Conservation (phyloP, 2,888 invertebrate genomes). For the Stenodema calcarata region DNA sequence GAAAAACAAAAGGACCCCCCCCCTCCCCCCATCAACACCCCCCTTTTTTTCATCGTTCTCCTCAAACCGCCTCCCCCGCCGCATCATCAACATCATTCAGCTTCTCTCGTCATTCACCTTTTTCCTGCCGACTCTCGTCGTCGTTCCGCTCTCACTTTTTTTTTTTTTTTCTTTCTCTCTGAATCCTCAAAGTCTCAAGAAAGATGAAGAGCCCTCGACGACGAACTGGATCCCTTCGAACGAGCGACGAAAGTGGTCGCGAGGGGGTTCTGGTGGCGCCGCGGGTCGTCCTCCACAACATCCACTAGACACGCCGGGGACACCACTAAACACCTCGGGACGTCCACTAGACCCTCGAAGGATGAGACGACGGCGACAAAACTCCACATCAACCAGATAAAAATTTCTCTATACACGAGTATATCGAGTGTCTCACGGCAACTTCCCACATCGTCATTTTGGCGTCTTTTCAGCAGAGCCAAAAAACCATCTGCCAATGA, state of each 20-base stretch:
- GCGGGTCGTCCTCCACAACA: not conserved
- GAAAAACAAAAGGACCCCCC: constrained; percentile 40
- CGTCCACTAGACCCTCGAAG: not conserved
- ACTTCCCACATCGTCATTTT: too few relatives aligned
- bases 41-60: too few relatives aligned
- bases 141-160: not conserved
- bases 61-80: not conserved
- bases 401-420: too few relatives aligned
- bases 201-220: not conserved
- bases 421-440: too few relatives aligned
- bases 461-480: too few relatives aligned
- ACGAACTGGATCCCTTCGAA: too few relatives aligned
- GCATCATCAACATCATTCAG: not conserved
- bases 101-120: not conserved
- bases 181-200: not conserved
- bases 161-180: not conserved
- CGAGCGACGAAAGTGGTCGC: too few relatives aligned
- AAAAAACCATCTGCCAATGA: too few relatives aligned
- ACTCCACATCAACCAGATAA: too few relatives aligned
- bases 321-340: not conserved
- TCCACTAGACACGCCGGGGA: not conserved
- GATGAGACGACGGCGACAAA: too few relatives aligned
- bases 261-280: not conserved
- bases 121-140: not conserved
- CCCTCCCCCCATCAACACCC: not conserved